Percentiles rank a stretch among this genome's conserved stretches.
These are phyloP conservation scores for Mormyrops boulengeri DNA, from an alignment of 2,797 vertebrate genomes.

Conservation along the genomic window DNA sequence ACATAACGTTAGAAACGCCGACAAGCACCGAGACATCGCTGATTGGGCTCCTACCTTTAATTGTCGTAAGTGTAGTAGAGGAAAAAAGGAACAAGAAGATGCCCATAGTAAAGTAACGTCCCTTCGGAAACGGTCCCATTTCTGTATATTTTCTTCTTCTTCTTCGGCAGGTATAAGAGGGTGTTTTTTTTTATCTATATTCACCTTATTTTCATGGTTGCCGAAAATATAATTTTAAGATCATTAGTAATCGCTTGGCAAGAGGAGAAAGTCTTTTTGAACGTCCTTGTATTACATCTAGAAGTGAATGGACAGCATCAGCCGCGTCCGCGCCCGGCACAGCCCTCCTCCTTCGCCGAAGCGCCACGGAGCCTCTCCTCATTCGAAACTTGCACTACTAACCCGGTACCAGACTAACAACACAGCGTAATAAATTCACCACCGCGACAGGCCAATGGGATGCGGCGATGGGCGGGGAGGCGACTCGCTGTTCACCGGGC, in stretches of 20 bases:
- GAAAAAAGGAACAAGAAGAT: slow-evolving; percentile 45
- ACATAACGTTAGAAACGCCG: background rate
- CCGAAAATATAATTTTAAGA: slow-evolving; percentile 26
- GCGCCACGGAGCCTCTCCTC: slow-evolving; percentile 38
- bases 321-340: slow-evolving; percentile 8
- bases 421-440: slow-evolving; percentile 22
- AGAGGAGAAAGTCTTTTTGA: slow-evolving; percentile 19
- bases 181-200: slow-evolving; percentile 29
- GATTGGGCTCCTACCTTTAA: slow-evolving; percentile 52
- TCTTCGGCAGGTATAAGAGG: slow-evolving; percentile 25
- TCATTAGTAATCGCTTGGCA: slow-evolving; percentile 32
- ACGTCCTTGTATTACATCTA: slow-evolving; percentile 20
- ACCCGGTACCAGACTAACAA: slow-evolving; percentile 20
- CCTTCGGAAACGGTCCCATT: slow-evolving; percentile 50
- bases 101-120: slow-evolving; percentile 46
- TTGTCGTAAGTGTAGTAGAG: slow-evolving; percentile 37
- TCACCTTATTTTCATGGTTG: slow-evolving; percentile 26
- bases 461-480: slow-evolving; percentile 37
- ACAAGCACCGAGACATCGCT: background rate
- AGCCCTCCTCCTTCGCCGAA: slow-evolving; percentile 14
- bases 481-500: slow-evolving; percentile 15
- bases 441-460: slow-evolving; percentile 46
- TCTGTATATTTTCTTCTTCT: slow-evolving; percentile 35
- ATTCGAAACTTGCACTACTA: slow-evolving; percentile 36
- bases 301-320: slow-evolving; percentile 19